Conservation (phyloP, 2,888 invertebrate genomes). For the Cordylochernes scorpioides region DNA sequence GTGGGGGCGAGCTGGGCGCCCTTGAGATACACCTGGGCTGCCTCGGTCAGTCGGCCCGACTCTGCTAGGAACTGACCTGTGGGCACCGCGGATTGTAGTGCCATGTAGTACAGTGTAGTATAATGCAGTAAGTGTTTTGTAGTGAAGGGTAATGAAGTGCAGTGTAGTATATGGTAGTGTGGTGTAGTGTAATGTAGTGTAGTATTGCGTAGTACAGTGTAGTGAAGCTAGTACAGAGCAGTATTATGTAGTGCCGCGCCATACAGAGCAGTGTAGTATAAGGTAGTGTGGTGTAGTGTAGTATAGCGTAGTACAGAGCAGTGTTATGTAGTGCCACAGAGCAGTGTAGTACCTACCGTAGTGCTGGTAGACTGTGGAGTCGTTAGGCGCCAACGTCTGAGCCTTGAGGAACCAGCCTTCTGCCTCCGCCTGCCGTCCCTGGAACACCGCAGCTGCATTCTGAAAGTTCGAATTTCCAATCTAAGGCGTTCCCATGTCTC, state of each 20-base stretch:
- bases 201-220: too few relatives aligned
- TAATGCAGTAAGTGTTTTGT: not conserved
- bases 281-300: too few relatives aligned
- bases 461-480: not conserved
- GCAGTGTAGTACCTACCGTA: conserved; percentile 54
- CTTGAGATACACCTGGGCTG: conserved; percentile 46
- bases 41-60: conserved; percentile 47
- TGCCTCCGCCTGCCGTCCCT: conserved; percentile 47
- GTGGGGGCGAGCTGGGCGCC: conserved; percentile 48
- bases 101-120: not conserved
- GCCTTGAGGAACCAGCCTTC: conserved; percentile 70
- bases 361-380: conserved; percentile 60
- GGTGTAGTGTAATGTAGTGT: too few relatives aligned
- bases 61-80: conserved; percentile 64
- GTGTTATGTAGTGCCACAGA: too few relatives aligned
- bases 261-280: too few relatives aligned
- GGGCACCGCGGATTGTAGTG: conserved; percentile 17
- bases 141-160: not conserved
- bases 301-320: too few relatives aligned
- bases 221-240: too few relatives aligned
- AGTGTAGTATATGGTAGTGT: too few relatives aligned
- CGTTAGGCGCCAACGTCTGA: conserved; percentile 47
- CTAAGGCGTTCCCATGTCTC: not conserved
- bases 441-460: not conserved
- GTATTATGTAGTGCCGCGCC: too few relatives aligned